A percentile compares a stretch with the other conserved stretches of the same genome.
phyloP scores from a whole-genome alignment of 2,113 vertebrate species.

The Mus pahari region DNA sequence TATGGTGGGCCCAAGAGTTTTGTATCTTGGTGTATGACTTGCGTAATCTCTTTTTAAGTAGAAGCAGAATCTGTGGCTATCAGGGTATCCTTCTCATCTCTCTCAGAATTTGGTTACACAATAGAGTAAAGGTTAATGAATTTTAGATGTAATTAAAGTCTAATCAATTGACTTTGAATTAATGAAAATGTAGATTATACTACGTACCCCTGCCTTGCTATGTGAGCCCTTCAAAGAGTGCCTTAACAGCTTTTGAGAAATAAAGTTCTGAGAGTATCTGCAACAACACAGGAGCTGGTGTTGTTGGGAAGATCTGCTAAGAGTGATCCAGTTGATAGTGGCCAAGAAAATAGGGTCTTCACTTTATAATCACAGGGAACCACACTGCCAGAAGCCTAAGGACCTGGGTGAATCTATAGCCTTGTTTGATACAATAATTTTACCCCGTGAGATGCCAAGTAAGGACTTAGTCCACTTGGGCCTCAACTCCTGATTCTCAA shows the following conservation, averaged over 20 bases:
- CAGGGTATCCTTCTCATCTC: no score
- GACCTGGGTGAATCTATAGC: background rate
- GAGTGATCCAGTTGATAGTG: background rate
- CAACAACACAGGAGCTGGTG: no score
- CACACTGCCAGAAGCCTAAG: background rate
- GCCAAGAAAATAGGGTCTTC: background rate
- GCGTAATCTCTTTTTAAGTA: background rate
- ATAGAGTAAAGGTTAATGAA: background rate
- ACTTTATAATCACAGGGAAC: background rate
- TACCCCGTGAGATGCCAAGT: no score
- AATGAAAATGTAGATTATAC: background rate
- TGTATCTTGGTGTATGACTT: background rate
- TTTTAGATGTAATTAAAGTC: background rate
- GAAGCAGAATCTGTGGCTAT: background rate
- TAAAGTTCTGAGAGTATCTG: background rate
- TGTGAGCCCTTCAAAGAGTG: background rate
- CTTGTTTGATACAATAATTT: background rate
- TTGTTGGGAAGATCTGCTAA: background rate
- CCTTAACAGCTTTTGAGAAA: background rate
- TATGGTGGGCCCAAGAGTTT: background rate
- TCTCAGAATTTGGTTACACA: background rate
- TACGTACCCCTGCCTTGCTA: background rate
- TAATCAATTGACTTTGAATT: slow-evolving; percentile 6
- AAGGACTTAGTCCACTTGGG: background rate
- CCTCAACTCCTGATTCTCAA: background rate